Base-by-base conservation (phyloP, 1,140 invertebrate species). In the Drosophila navojoa region DNA sequence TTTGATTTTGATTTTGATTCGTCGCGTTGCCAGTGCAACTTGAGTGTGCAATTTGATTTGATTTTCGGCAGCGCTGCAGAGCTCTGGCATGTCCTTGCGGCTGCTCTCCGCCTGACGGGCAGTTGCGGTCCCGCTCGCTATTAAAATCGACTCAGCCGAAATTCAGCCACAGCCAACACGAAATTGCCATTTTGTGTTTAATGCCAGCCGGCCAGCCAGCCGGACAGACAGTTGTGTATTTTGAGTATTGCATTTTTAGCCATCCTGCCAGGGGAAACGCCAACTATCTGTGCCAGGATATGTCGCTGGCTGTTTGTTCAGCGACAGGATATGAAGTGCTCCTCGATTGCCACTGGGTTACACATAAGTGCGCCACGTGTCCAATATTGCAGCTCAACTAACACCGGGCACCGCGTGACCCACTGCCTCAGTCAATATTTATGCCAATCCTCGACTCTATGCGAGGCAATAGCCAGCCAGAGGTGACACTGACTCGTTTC, bases 41-140 rank as follows among this genome's bases (percentile, higher is more conserved):
- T 77, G 81, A 86, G 79, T 86, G 82, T 77, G 84, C 82, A 87
- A 86, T 87, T 87, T 86, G 82, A 86, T 86, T 86, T 86, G 82
- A 86, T 86, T 86, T 86, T 81, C 54, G 62, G 76, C 66, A 68
- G 71, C 32, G 11, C 29, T 35, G 50, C 50, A 57, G 13, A 22
- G 59, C 72, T 72, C 68, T 77, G 59, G 67, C 61, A 79, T 54
- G 71, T 75, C 76, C 80, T 76, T 50, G 63, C 74, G 79, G 76
- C 80, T 59, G 44, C 52, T 60, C 44, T 45, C 55, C 67, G 32
- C 54, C 49, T 71, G 72, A 75, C 71, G 67, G 72, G 60, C 67
- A 63, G 67, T 59, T 58, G 72, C 25, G 72, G 67, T 73, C 71
- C 63, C 71, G 58, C 63, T 74, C 58, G 58, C 63, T 66, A 70